phyloP scores from a whole-genome alignment of 1,140 invertebrate genomes.

The Octopus sinensis region DNA sequence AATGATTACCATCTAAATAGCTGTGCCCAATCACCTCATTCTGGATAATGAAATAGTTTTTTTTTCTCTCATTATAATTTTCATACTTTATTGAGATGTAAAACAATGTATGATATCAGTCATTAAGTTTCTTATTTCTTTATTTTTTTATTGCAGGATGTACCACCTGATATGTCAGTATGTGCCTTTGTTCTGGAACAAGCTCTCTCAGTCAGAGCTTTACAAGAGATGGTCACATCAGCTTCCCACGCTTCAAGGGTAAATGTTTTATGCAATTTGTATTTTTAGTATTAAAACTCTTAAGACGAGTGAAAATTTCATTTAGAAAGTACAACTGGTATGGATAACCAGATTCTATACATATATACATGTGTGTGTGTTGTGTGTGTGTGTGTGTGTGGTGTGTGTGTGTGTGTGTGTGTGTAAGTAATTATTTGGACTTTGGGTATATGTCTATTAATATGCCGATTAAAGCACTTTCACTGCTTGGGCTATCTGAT shows the following conservation, averaged over 20 bases:
- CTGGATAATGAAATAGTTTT: neutral
- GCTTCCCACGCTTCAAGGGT: slow-evolving; percentile 52
- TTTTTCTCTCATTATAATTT: neutral
- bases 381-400: no score
- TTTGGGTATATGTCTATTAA: no score
- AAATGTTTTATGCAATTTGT: slow-evolving; percentile 20
- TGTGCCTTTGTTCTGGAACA: slow-evolving; percentile 98
- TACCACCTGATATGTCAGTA: slow-evolving; percentile 95
- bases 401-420: no score
- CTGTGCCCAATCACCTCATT: neutral
- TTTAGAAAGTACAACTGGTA: no score
- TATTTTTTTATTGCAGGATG: slow-evolving; percentile 67
- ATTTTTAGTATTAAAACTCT: no score
- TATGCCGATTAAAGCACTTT: no score
- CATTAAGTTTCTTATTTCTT: neutral
- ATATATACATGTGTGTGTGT: no score
- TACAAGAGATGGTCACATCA: slow-evolving; percentile 83
- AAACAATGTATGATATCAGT: neutral
- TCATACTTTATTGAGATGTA: neutral
- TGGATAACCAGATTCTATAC: no score
- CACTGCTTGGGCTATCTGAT: no score
- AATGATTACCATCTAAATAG: neutral
- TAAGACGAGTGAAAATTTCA: no score
- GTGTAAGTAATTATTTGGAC: no score
- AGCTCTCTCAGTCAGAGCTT: slow-evolving; percentile 95